Base-by-base conservation (phyloP, 2,888 invertebrate genomes). In the Drosophila macrospina region DNA sequence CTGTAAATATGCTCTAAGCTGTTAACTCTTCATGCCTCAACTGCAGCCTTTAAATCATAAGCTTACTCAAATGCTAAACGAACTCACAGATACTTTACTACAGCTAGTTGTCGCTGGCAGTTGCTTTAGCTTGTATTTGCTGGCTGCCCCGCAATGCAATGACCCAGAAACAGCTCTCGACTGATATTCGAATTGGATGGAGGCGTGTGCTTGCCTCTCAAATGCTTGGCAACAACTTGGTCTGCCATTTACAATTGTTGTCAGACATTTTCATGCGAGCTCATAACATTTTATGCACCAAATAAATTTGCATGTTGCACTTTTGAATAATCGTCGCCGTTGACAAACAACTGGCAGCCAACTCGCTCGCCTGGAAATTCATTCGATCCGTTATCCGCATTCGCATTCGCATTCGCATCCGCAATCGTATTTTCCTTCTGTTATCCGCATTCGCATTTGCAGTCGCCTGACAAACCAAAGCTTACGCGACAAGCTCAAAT, bases 221-320 rank as follows among this genome's bases (percentile, higher is more conserved):
- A 34, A 42, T 63, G 70, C 50, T 76, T 81, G 88, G 64, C 88
- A 82, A 71, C 60, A 69, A 73, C 55, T 55, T 48, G 44, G 41
- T 24, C 68, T 76, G 78, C 71, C 85, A 72, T 65, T 70, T 74
- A 55, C 78, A 80, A 86, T 86, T 84, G 81, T 85, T 85, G 84
- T 83, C 89, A 71, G 85, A 84, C 83, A 84, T 84, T 88, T 88
- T 88, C 83, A 85, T 85, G 86, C 70, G 86, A 87, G 83, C 83
- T 87, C 88, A 85, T 85, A 85, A 85, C 86, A 85, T 87, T 87
- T 85, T 85, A 85, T 85, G 84, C 72, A 71, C 71, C 67, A 89
- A 87, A 89, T 85, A 85, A 85, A 85, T 85, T 85, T 88, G 89
- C 89, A 85, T 87, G 89, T 85, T 85, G 84, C 84, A 85, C 83